These are phyloP conservation scores for Baccha elongata DNA, from an alignment of 2,888 invertebrate genomes.

Conservation along the genomic window DNA sequence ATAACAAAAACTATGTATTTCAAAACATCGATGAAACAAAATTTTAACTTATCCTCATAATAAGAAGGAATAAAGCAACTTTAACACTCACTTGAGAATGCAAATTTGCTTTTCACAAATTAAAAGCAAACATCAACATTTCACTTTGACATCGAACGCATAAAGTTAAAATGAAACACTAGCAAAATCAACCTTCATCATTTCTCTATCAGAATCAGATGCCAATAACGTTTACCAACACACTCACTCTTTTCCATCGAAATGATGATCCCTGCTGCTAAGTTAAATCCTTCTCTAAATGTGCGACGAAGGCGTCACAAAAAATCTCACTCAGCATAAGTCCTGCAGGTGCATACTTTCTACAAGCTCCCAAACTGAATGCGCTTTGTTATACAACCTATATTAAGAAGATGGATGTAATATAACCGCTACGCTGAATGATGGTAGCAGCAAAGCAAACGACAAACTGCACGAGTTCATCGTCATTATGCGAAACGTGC, in stretches of 20 bases:
- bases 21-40: neutral
- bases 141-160: conserved; percentile 40
- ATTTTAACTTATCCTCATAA: conserved; percentile 37
- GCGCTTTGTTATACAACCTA: conserved; percentile 44
- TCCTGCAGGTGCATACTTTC: conserved; percentile 60
- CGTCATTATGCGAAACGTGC: conserved; percentile 73
- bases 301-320: conserved; percentile 37
- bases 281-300: conserved; percentile 53
- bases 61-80: conserved; percentile 28
- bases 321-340: conserved; percentile 59
- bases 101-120: conserved; percentile 70
- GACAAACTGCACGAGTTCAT: conserved; percentile 71
- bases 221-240: conserved; percentile 56
- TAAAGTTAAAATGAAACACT: conserved; percentile 26
- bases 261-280: conserved; percentile 69
- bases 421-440: conserved; percentile 47
- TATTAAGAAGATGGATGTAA: conserved; percentile 67
- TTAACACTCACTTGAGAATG: conserved; percentile 35
- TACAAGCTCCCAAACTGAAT: conserved; percentile 34
- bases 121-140: conserved; percentile 71
- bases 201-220: conserved; percentile 57
- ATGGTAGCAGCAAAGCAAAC: conserved; percentile 37
- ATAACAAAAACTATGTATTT: too few relatives aligned
- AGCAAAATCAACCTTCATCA: conserved; percentile 33
- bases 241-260: conserved; percentile 27